Base-by-base conservation (phyloP, 2,113 vertebrate genomes). In the Malurus cyaneus region DNA sequence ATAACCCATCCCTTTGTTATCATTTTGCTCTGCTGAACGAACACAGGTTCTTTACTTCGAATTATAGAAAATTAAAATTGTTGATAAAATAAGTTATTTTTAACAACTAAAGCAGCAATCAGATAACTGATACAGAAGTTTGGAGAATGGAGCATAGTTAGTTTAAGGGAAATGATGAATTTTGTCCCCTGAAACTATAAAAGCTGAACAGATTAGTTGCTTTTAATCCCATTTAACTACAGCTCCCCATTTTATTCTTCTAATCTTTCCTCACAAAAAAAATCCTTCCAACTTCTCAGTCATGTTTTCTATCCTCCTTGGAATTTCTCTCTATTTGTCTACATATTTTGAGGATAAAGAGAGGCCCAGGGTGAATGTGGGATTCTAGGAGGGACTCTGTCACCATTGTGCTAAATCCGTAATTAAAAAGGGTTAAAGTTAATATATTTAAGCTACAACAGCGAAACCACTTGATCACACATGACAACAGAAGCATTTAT, bases 401-500 rank as follows among this genome's bases (percentile, higher is more conserved):
- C 80, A 84, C 76, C 88, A 81, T 79, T 95, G 90, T 90, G 93
- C 57, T 94, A 93, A 93, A 96, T 96, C 82, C 11, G 13, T 94
- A 96, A 94, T 93, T 95, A 96, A 93, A 96, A 95, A 90, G 92
- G 88, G 92, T 96, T 95, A 93, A 94, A 96, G 90, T 96, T 96
- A 97, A 95, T 93, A 93, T 95, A 95, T 94, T 96, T 95, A 95
- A 93, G 67, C 60, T 80, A 92, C 92, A 92, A 90, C 88, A 90
- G 88, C 2, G 2, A 95, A 93, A 78, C 79, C 89, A 96, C 93
- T 95, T 96, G 89, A 95, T 94, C 89, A 95, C 88, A 96, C 86
- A 94, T 92, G 82, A 86, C 89, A 97, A 95, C 89, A 97, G 86
- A 94, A 93, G 88, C 74, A 96, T 96, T 96, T 96, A 94, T 90